phyloP scores from a whole-genome alignment of 2,888 invertebrate genomes.

The Dimorphilus gyrociliatus region DNA sequence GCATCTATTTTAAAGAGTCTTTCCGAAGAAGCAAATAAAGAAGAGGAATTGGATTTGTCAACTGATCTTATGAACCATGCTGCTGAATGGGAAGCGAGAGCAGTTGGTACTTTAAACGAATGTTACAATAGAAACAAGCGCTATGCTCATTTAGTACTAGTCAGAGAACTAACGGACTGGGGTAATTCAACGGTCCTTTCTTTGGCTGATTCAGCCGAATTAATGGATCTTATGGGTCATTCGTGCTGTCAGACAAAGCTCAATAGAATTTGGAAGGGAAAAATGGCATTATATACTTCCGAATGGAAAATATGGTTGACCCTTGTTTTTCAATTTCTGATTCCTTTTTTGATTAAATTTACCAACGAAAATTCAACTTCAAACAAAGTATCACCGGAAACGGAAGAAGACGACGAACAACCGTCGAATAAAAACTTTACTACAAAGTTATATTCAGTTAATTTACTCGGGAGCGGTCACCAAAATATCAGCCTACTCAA shows the following conservation, averaged over 20 bases:
- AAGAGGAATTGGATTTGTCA: conserved; percentile 29
- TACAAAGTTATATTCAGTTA: conserved; percentile 13
- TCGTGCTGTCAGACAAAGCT: conserved; percentile 34
- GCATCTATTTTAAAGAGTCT: conserved; percentile 23
- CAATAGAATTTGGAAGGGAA: conserved; percentile 35
- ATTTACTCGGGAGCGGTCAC: conserved; percentile 5
- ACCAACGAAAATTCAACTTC: conserved; percentile 1
- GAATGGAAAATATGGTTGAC: conserved; percentile 21
- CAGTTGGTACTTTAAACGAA: conserved; percentile 24
- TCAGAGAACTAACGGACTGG: conserved; percentile 19
- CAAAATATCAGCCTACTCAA: conserved; percentile 15
- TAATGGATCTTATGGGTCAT: conserved; percentile 35
- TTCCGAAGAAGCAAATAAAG: conserved; percentile 19
- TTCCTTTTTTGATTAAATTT: background rate
- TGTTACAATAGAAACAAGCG: conserved; percentile 27
- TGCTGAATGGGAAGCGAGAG: conserved; percentile 25
- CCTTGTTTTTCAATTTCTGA: too few relatives aligned
- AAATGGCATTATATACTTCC: conserved; percentile 31
- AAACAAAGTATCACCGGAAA: background rate
- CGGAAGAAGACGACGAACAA: conserved; percentile 4
- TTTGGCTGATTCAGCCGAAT: conserved; percentile 24
- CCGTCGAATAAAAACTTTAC: conserved; percentile 11
- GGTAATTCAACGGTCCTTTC: conserved; percentile 24
- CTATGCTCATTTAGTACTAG: conserved; percentile 22
- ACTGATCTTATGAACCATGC: conserved; percentile 19